Base-by-base conservation (phyloP, 2,113 vertebrate genomes). In the Leiothrix lutea region DNA sequence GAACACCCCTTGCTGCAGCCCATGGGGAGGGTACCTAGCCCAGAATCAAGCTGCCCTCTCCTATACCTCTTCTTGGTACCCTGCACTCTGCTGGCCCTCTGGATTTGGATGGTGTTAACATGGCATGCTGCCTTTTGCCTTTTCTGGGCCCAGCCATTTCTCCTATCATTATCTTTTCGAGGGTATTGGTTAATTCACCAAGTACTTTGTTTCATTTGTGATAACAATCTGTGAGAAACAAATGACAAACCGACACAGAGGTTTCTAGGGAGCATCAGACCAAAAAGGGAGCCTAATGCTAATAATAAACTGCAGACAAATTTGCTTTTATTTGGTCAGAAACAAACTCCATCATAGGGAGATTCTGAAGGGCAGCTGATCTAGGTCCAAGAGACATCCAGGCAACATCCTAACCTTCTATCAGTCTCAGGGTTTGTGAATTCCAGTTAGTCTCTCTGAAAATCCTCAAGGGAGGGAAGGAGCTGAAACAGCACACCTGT, bases 261-360 rank as follows among this genome's bases (percentile, higher is more conserved):
- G 97, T 98, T 98, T 97, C 97, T 98, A 98, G 97, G 97, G 97
- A 94, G 96, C 95, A 84, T 16, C 77, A 79, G 54, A 83, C 67
- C 64, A 90, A 82, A 94, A 89, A 93, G 70, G 50, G 70, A 47
- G 25, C 70, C 74, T 95, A 5, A 26, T 93, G 91, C 96, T 98
- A 97, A 97, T 97, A 97, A 98, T 97, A 98, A 95, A 97, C 92
- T 71, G 53, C 64, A 93, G 66, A 94, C 24, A 91, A 95, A 85
- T 51, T 94, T 81, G 62, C 44, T 95, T 96, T 93, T 89, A 72
- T 92, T 88, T 90, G 79, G 86, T 70, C 53, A 75, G 82, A 75
- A 72, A 33, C 60, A 80, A 86, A 62, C 73, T 42, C 50, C 53
- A 75, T 80, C 51, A 25, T 2, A 25, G 38, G 36, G 35, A 81